phyloP scores from a whole-genome alignment of 2,888 invertebrate genomes.

The Coelinius sp. region DNA sequence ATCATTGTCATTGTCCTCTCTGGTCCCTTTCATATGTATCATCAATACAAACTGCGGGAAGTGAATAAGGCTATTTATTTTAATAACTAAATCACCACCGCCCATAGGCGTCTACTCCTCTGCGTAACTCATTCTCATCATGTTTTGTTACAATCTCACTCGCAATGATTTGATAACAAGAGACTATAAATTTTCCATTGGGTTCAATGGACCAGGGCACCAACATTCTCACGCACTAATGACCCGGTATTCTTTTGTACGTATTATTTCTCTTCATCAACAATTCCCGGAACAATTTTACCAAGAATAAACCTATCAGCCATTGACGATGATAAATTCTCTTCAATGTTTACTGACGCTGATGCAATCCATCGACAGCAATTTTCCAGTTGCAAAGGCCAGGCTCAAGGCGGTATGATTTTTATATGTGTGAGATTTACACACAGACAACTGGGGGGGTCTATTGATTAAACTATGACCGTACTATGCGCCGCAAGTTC shows the following conservation, averaged over 20 bases:
- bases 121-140: not conserved
- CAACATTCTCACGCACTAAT: not conserved
- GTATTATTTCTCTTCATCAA: not conserved
- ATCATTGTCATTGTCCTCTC: slow-evolving; percentile 6
- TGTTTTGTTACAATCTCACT: not conserved
- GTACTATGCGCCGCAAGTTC: slow-evolving; percentile 29
- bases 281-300: not conserved
- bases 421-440: slow-evolving; percentile 24
- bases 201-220: slow-evolving; percentile 5
- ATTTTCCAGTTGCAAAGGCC: slow-evolving; percentile 31
- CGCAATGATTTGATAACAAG: not conserved
- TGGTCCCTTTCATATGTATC: not conserved
- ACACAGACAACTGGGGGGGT: slow-evolving; percentile 27
- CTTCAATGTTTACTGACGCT: slow-evolving; percentile 1
- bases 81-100: slow-evolving; percentile 29
- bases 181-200: slow-evolving; percentile 13
- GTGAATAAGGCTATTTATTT: slow-evolving; percentile 37
- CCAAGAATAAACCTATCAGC: not conserved
- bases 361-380: not conserved
- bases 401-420: slow-evolving; percentile 11
- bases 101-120: not conserved
- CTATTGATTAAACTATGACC: slow-evolving; percentile 49
- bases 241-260: not conserved
- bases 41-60: slow-evolving; percentile 17
- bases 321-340: slow-evolving; percentile 6